These are phyloP conservation scores for Pholis gunnellus DNA, from an alignment of 2,113 vertebrate genomes.

Conservation along the genomic window DNA sequence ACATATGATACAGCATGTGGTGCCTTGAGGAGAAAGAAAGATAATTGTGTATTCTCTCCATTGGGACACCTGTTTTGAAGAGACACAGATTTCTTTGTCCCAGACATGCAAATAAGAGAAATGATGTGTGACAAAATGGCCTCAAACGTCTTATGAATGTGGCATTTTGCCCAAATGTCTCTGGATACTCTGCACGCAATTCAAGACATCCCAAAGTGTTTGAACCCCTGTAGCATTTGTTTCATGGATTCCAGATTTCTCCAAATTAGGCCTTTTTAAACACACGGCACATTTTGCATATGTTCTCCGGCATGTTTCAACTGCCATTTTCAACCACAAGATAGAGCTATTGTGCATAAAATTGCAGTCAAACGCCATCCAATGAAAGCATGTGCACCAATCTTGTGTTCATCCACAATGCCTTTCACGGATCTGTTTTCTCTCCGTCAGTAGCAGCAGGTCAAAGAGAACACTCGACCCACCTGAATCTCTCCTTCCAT, in stretches of 20 bases:
- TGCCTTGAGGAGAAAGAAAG: neutral
- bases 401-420: constrained; percentile 1
- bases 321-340: constrained; percentile 67
- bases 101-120: neutral
- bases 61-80: constrained; percentile 3
- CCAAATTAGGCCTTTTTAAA: neutral
- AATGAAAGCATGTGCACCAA: neutral
- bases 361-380: neutral
- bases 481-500: constrained; percentile 99
- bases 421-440: neutral
- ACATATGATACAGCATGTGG: neutral
- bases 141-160: neutral
- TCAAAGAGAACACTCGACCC: constrained; percentile 15
- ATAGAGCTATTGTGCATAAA: constrained; percentile 60
- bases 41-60: neutral
- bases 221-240: neutral
- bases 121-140: neutral
- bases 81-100: neutral
- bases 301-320: neutral
- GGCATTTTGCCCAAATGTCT: neutral
- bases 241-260: neutral
- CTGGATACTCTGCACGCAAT: neutral
- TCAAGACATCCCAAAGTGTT: neutral
- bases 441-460: neutral
- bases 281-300: neutral